phyloP scores from a whole-genome alignment of 2,888 invertebrate species.

The Chrysina gloriosa region DNA sequence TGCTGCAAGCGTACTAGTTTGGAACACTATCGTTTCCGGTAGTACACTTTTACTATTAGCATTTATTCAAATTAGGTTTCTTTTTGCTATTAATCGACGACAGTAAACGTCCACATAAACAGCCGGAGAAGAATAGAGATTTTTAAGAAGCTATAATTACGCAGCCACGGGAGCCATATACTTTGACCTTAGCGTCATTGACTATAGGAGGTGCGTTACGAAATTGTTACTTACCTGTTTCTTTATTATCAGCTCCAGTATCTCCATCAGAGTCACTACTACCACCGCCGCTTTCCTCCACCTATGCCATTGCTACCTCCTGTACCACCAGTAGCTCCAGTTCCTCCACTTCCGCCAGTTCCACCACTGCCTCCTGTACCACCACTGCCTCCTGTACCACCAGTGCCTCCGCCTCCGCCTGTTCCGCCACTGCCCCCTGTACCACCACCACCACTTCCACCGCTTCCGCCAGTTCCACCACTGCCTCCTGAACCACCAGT shows the following conservation, averaged over 20 bases:
- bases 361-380: constrained; percentile 25
- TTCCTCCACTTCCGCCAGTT: constrained; percentile 40
- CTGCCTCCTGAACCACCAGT: constrained; percentile 20
- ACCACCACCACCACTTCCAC: not conserved
- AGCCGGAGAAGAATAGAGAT: too few relatives aligned
- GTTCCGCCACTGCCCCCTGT: constrained; percentile 9
- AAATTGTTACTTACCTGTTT: constrained; percentile 2
- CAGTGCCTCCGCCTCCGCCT: constrained; percentile 1
- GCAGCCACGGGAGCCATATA: too few relatives aligned
- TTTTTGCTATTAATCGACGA: too few relatives aligned
- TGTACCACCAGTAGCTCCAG: not conserved
- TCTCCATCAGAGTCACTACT: constrained; percentile 11
- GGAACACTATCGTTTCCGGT: too few relatives aligned
- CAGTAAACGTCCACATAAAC: too few relatives aligned
- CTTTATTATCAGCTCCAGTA: constrained; percentile 12
- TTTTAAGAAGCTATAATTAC: too few relatives aligned
- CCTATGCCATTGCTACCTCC: constrained; percentile 26
- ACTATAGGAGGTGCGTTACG: too few relatives aligned
- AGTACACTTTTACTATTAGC: too few relatives aligned
- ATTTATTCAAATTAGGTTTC: too few relatives aligned
- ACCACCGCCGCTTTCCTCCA: constrained; percentile 37
- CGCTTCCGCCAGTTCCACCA: constrained; percentile 4
- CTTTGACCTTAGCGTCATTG: too few relatives aligned
- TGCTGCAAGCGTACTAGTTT: too few relatives aligned
- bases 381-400: not conserved